Evolutionary conservation across 2,797 vertebrate species (phyloP).

Genomic region (Orestias chungarensis): DNA sequence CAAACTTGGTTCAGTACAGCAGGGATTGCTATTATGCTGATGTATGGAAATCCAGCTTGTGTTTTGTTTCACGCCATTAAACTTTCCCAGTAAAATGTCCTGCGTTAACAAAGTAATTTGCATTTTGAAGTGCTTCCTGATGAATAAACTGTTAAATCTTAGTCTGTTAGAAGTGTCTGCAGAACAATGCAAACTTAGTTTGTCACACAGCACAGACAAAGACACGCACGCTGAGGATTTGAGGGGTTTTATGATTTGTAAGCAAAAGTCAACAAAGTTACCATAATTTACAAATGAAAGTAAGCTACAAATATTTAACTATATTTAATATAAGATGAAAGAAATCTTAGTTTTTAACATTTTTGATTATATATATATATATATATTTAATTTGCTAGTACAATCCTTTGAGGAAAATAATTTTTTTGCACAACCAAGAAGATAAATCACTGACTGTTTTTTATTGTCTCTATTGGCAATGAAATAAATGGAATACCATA

Average conservation of each 20-base stretch:
- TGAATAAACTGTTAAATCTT: conserved; percentile 47
- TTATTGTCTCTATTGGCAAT: conserved; percentile 20
- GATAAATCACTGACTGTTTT: conserved; percentile 18
- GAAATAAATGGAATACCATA: conserved; percentile 12
- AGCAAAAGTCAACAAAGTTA: neutral
- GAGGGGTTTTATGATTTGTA: neutral
- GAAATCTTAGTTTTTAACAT: too few relatives aligned
- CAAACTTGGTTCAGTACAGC: conserved; percentile 14
- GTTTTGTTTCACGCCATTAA: conserved; percentile 61
- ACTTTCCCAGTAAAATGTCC: conserved; percentile 35
- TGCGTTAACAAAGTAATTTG: conserved; percentile 59
- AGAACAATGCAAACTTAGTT: conserved; percentile 54
- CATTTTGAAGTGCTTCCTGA: conserved; percentile 64
- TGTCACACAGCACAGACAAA: conserved; percentile 21
- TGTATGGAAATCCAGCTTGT: conserved; percentile 54
- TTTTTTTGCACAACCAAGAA: conserved; percentile 31
- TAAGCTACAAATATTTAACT: too few relatives aligned
- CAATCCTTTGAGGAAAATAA: conserved; percentile 37
- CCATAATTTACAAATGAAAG: too few relatives aligned
- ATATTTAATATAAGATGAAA: too few relatives aligned
- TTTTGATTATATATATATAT: too few relatives aligned
- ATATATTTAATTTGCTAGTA: neutral
- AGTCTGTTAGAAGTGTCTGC: conserved; percentile 44
- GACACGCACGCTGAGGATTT: neutral
- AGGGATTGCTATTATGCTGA: conserved; percentile 33